These are phyloP conservation scores for Gambusia yucatana DNA, from an alignment of 2,797 vertebrate species.

Conservation along the genomic window DNA sequence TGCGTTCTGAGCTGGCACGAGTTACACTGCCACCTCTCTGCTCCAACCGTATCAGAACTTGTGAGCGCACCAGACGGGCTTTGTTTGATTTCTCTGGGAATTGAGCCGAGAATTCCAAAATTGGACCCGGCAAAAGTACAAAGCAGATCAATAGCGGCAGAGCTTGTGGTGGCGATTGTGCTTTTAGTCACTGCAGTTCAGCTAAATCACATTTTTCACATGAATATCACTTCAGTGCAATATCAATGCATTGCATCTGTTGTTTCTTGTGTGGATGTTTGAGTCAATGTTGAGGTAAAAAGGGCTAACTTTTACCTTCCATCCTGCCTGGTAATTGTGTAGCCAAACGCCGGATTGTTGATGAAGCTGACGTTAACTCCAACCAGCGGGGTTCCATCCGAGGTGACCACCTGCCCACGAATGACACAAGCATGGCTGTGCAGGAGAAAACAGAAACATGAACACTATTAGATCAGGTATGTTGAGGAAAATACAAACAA, in stretches of 20 bases:
- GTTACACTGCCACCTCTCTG: constrained; percentile 63
- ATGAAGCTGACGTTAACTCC: constrained; percentile 98
- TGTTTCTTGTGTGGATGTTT: constrained; percentile 5
- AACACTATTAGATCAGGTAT: not conserved
- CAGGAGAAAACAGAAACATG: not conserved
- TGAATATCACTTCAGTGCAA: constrained; percentile 33
- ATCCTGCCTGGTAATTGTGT: constrained; percentile 95
- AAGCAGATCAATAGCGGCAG: constrained; percentile 70
- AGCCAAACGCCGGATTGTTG: constrained; percentile 91
- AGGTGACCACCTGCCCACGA: constrained; percentile 96
- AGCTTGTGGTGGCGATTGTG: constrained; percentile 63
- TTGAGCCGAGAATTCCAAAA: constrained; percentile 74
- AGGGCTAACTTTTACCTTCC: constrained; percentile 85
- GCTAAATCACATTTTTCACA: constrained; percentile 45
- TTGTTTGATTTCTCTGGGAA: constrained; percentile 80
- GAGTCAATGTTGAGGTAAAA: not conserved
- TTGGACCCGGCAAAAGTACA: constrained; percentile 72
- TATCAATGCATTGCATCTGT: not conserved
- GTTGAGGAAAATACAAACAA: not conserved
- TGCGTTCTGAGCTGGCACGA: constrained; percentile 68
- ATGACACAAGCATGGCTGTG: constrained; percentile 95
- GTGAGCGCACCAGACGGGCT: constrained; percentile 73
- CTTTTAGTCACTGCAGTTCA: constrained; percentile 54
- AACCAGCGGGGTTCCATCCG: constrained; percentile 94
- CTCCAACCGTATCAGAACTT: constrained; percentile 75